Evolutionary conservation across 2,797 vertebrate species (phyloP).

Genomic region (Molossus alvarezi): DNA sequence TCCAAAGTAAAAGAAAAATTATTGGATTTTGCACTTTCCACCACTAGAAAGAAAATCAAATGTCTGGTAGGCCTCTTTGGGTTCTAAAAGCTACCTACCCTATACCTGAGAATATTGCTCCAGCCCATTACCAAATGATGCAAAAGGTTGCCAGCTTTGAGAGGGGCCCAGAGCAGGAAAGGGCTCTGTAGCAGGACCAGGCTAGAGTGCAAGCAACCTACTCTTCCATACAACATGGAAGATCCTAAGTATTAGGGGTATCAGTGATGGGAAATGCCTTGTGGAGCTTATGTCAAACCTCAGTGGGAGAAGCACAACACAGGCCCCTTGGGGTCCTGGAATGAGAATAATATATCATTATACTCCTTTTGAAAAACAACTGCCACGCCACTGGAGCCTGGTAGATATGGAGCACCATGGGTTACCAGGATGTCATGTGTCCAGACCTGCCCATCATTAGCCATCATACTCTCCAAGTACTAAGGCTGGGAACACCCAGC

Average conservation of each 20-base stretch:
- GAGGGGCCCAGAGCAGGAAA: background rate
- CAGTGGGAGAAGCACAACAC: background rate
- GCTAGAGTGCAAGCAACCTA: background rate
- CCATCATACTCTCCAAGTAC: background rate
- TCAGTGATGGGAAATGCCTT: background rate
- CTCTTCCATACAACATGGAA: background rate
- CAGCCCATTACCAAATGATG: background rate
- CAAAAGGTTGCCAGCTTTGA: background rate
- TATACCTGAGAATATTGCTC: background rate
- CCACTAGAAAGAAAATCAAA: background rate
- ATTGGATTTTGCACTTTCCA: background rate
- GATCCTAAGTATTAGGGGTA: background rate
- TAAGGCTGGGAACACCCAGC: background rate
- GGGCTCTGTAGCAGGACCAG: background rate
- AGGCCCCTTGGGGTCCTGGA: background rate
- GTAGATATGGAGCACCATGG: background rate
- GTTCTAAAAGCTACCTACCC: background rate
- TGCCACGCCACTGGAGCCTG: background rate
- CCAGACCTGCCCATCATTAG: background rate
- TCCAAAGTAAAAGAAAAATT: slow-evolving; percentile 4
- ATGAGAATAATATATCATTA: background rate
- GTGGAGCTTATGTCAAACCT: background rate
- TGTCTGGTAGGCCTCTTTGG: background rate
- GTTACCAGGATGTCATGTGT: background rate
- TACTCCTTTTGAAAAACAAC: background rate